These are phyloP conservation scores for Calephelis virginiensis DNA, from an alignment of 1,140 invertebrate genomes.

Conservation along the genomic window DNA sequence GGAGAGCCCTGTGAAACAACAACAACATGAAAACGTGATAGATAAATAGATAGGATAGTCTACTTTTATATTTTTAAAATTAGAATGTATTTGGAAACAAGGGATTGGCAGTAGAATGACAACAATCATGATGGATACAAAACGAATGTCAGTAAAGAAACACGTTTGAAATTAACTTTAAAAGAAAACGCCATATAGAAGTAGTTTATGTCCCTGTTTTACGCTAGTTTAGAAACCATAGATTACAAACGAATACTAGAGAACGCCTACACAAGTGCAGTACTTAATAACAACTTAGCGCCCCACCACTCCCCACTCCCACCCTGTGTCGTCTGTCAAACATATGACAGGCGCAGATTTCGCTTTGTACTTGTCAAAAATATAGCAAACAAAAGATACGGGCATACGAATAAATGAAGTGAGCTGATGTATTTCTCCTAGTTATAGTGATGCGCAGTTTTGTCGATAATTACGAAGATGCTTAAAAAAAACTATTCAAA, in stretches of 20 bases:
- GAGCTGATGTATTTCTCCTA: constrained; percentile 70
- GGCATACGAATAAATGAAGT: constrained; percentile 71
- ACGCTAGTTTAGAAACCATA: constrained; percentile 16
- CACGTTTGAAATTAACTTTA: too few species aligned
- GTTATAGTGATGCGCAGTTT: constrained; percentile 40
- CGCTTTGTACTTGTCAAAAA: constrained; percentile 77
- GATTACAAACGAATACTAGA: constrained; percentile 23
- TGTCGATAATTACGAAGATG: background rate
- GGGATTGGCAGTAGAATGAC: too few species aligned
- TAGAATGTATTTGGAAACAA: too few species aligned
- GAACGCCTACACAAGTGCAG: constrained; percentile 51
- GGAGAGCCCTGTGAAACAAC: too few species aligned
- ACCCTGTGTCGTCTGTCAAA: constrained; percentile 59
- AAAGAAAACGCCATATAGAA: too few species aligned
- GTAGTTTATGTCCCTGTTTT: background rate
- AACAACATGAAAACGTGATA: too few species aligned
- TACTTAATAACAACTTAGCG: constrained; percentile 73
- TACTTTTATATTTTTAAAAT: too few species aligned
- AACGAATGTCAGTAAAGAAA: too few species aligned
- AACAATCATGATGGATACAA: too few species aligned
- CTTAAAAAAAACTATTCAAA: too few species aligned
- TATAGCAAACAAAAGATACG: constrained; percentile 77
- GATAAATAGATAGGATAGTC: too few species aligned
- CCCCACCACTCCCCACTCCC: constrained; percentile 32
- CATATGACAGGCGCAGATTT: constrained; percentile 73